Evolutionary conservation across 2,113 vertebrate genomes (phyloP), one percentile per base, ranked within the genome.

Genomic region (Lutjanus erythropterus): DNA sequence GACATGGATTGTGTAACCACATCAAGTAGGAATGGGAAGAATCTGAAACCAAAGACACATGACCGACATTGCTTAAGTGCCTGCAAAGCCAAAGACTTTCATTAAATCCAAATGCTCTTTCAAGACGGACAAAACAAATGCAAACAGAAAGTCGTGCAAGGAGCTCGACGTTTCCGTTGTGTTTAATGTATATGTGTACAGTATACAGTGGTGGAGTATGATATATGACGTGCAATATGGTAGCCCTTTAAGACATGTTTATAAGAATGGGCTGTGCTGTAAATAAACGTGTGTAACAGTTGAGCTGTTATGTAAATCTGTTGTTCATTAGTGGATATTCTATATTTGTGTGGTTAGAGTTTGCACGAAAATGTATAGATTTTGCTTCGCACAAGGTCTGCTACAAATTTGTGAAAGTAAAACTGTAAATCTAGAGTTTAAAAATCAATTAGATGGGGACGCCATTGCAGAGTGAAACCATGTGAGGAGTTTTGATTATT

Each of bases 1-100:
- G 78, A 88, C 83, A 84, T 37, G 46, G 41, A 85, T 83, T 83
- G 76, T 78, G 42, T 75, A 88, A 90, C 82, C 81, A 85, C 86
- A 89, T 88, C 69, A 89, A 93, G 90, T 19, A 86, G 72, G 80
- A 88, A 91, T 92, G 86, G 84, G 69, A 86, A 59, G 87, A 92
- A 93, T 91, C 72, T 83, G 47, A 87, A 92, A 86, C 77, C 85
- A 91, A 80, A 88, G 77, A 81, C 83, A 90, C 82, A 89, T 89
- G 87, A 90, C 88, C 53, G 77, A 86, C 81, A 89, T 90, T 81
- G 64, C 67, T 85, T 10, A 81, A 86, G 75, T 68, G 11, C 73
- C 71, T 86, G 50, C 41, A 76, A 88, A 88, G 69, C 49, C 74
- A 53, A 47, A 68, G 12, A 67, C 46, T 83, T 81, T 73, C 65